A percentile compares a stretch with the other conserved stretches of the same genome.
Conservation (phyloP, 2,888 invertebrate genomes). For the Drosophila paranaensis region DNA sequence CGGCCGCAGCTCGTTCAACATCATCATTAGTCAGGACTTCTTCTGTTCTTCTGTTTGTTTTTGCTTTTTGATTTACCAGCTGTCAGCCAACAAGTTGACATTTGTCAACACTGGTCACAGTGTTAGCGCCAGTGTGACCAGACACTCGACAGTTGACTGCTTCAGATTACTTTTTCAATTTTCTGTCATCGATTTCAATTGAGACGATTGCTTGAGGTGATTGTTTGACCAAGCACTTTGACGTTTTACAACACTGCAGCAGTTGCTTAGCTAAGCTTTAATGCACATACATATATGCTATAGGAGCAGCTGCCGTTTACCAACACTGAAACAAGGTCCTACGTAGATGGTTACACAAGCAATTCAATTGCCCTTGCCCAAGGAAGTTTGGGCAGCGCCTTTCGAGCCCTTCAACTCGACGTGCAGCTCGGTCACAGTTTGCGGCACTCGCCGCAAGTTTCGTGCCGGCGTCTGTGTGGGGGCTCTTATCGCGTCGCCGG, state of each 20-base stretch:
- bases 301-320: too few relatives aligned
- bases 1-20: slow-evolving; percentile 37
- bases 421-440: slow-evolving; percentile 57
- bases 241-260: neutral
- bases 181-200: neutral
- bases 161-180: neutral
- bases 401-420: slow-evolving; percentile 21
- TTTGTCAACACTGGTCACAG: slow-evolving; percentile 47
- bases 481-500: slow-evolving; percentile 75
- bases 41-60: slow-evolving; percentile 1
- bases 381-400: slow-evolving; percentile 11
- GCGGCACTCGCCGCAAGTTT: slow-evolving; percentile 30
- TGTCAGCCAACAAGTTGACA: slow-evolving; percentile 31
- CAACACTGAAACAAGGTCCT: neutral
- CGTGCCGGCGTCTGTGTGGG: slow-evolving; percentile 23
- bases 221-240: neutral
- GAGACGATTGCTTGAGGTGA: neutral
- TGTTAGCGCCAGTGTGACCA: slow-evolving; percentile 21
- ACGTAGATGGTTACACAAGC: too few relatives aligned
- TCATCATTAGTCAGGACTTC: slow-evolving; percentile 53
- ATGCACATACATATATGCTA: too few relatives aligned
- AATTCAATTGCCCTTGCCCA: slow-evolving; percentile 3
- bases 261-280: too few relatives aligned
- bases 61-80: slow-evolving; percentile 33
- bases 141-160: slow-evolving; percentile 6